Conservation (phyloP, 2,888 invertebrate species). For the Cyaniris semiargus region DNA sequence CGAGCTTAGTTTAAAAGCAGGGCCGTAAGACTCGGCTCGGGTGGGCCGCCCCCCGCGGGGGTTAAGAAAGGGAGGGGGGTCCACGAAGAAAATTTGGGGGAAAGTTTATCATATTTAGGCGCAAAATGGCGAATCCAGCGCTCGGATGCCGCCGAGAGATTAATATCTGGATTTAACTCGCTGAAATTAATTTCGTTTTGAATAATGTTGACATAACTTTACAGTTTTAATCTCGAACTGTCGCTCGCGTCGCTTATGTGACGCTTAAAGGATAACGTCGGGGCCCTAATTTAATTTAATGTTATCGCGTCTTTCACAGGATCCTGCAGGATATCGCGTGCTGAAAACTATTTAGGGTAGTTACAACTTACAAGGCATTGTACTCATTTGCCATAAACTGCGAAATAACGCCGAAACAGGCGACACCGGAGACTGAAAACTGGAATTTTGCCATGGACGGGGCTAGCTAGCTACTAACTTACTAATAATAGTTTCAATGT, state of each 20-base stretch:
- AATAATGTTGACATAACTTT: constrained; percentile 70
- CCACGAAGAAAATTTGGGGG: constrained; percentile 76
- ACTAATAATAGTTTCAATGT: neutral
- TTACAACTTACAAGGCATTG: neutral
- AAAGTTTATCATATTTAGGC: constrained; percentile 81
- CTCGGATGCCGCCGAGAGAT: constrained; percentile 75
- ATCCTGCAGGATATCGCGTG: neutral
- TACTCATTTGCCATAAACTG: neutral
- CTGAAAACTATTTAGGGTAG: neutral
- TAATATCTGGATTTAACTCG: constrained; percentile 79
- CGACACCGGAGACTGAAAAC: neutral
- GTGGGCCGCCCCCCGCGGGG: constrained; percentile 54
- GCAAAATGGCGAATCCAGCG: constrained; percentile 80
- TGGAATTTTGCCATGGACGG: neutral
- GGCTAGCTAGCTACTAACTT: neutral
- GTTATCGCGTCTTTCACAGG: neutral
- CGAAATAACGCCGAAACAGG: neutral
- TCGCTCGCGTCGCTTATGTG: constrained; percentile 33
- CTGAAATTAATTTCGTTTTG: constrained; percentile 74
- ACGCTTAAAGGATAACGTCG: constrained; percentile 12
- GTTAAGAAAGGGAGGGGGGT: constrained; percentile 60
- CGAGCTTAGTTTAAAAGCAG: constrained; percentile 82
- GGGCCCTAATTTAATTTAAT: neutral
- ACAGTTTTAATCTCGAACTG: constrained; percentile 56
- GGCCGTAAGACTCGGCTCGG: constrained; percentile 77